phyloP scores from a whole-genome alignment of 2,797 vertebrate species.

The Acanthornis magna region DNA sequence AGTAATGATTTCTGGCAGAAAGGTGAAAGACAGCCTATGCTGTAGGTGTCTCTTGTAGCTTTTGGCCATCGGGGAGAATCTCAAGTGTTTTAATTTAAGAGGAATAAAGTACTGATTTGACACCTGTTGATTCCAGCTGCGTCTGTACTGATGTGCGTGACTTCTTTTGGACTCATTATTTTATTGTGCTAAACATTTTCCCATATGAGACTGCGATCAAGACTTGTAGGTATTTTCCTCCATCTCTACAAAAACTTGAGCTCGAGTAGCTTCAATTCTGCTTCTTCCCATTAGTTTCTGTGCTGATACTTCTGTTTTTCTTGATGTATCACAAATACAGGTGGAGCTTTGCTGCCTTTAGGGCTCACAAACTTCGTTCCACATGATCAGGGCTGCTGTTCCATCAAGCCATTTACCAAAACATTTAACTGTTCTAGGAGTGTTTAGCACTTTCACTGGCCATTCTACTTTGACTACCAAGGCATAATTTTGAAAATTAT shows the following conservation, averaged over 20 bases:
- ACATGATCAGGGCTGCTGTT: not conserved
- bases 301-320: not conserved
- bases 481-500: not conserved
- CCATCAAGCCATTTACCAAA: not conserved
- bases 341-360: not conserved
- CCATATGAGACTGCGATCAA: not conserved
- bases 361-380: not conserved
- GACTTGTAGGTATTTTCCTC: not conserved
- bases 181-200: not conserved
- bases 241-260: not conserved
- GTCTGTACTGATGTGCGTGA: not conserved
- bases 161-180: not conserved
- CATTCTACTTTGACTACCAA: not conserved
- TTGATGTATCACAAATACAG: not conserved
- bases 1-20: constrained; percentile 11
- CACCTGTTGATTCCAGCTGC: not conserved
- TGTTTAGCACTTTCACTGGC: not conserved
- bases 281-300: not conserved
- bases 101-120: not conserved
- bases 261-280: not conserved
- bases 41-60: not conserved
- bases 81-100: not conserved
- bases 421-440: not conserved
- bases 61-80: not conserved
- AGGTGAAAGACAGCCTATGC: not conserved